Evolutionary conservation across 2,113 vertebrate genomes (phyloP).

Genomic region (Electrona antarctica): DNA sequence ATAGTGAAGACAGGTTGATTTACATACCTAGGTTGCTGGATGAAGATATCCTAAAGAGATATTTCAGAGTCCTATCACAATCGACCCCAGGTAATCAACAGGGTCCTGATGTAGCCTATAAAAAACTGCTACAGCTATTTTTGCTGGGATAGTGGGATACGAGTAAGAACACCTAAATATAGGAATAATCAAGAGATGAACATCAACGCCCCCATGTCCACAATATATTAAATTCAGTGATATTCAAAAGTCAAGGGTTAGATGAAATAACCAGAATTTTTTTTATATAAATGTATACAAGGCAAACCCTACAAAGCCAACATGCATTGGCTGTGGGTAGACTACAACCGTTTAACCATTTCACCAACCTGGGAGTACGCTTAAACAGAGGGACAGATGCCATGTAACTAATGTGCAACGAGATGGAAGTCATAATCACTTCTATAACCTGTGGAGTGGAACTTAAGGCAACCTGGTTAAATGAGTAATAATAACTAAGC

Average conservation of each 20-base stretch:
- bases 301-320: conserved; percentile 75
- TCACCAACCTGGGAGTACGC: conserved; percentile 73
- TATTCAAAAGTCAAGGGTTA: conserved; percentile 32
- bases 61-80: conserved; percentile 84
- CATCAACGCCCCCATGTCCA: conserved; percentile 71
- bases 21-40: conserved; percentile 84
- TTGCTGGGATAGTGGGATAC: conserved; percentile 78
- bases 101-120: conserved; percentile 79
- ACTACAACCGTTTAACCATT: conserved; percentile 61
- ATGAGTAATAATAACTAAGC: conserved; percentile 79
- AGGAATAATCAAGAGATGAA: conserved; percentile 82
- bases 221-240: conserved; percentile 57
- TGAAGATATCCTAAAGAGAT: conserved; percentile 83
- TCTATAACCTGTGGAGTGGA: conserved; percentile 68
- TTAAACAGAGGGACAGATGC: conserved; percentile 62
- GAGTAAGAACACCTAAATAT: conserved; percentile 82
- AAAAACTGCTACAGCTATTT: conserved; percentile 83
- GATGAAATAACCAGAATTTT: conserved; percentile 32
- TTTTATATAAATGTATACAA: neutral
- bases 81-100: conserved; percentile 82
- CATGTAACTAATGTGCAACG: conserved; percentile 65
- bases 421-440: conserved; percentile 35
- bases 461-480: conserved; percentile 78
- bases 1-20: conserved; percentile 81
- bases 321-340: conserved; percentile 78